Evolutionary conservation across 1,140 invertebrate species (phyloP).

Genomic region (Carposina sasakii): DNA sequence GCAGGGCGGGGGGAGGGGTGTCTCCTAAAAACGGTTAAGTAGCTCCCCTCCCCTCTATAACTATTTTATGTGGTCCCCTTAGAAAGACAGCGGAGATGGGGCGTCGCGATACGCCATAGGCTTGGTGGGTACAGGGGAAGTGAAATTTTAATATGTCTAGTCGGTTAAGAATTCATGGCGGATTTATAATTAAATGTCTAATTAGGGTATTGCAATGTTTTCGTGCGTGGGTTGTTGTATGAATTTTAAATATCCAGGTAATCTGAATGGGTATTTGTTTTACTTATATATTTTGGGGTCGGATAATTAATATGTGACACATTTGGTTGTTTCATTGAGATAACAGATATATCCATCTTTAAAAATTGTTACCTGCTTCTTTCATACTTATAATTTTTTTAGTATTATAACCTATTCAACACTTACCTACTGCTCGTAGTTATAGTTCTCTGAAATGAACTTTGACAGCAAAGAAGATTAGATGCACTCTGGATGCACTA

Average conservation of each 20-base stretch:
- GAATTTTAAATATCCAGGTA: slow-evolving; percentile 44
- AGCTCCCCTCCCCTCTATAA: slow-evolving; percentile 67
- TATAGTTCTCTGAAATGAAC: too few species aligned
- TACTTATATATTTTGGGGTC: too few species aligned
- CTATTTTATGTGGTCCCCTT: slow-evolving; percentile 71
- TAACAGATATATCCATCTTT: too few species aligned
- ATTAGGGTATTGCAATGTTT: slow-evolving; percentile 54
- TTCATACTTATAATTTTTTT: too few species aligned
- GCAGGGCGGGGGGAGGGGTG: slow-evolving; percentile 54
- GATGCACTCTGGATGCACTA: too few species aligned
- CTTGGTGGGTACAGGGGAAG: slow-evolving; percentile 46
- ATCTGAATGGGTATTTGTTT: too few species aligned
- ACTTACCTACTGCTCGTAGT: too few species aligned
- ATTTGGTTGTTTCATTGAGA: too few species aligned
- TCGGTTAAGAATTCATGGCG: slow-evolving; percentile 65
- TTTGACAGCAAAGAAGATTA: too few species aligned
- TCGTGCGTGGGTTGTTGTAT: slow-evolving; percentile 25
- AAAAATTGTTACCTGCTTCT: too few species aligned
- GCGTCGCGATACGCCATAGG: slow-evolving; percentile 52
- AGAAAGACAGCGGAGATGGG: slow-evolving; percentile 67
- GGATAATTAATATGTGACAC: too few species aligned
- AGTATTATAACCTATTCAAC: too few species aligned
- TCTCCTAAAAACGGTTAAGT: slow-evolving; percentile 72
- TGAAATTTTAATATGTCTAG: slow-evolving; percentile 67
- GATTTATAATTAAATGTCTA: slow-evolving; percentile 68